phyloP scores from a whole-genome alignment of 2,113 vertebrate species.

The Crotalus tigris region DNA sequence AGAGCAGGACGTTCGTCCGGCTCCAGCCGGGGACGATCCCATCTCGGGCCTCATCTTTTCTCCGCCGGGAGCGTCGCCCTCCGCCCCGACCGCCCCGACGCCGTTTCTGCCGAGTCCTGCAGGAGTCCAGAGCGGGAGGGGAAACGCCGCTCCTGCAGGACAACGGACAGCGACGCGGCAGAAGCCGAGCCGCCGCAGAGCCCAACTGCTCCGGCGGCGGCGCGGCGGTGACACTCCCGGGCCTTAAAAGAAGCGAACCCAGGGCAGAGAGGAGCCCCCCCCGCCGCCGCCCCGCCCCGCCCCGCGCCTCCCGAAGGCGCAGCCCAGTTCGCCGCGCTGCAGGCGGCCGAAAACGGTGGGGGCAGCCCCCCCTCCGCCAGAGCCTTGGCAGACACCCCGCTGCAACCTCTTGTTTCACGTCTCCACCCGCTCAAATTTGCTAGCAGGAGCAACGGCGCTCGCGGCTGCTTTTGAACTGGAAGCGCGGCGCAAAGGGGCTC shows the following conservation, averaged over 20 bases:
- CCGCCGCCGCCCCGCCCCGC: too few relatives aligned
- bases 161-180: background rate
- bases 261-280: background rate
- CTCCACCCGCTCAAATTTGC: constrained; percentile 58
- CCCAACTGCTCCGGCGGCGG: background rate
- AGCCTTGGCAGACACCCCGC: background rate
- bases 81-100: background rate
- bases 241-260: background rate
- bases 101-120: background rate
- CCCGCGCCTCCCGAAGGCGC: background rate
- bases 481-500: background rate
- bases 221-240: background rate
- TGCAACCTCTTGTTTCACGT: constrained; percentile 53
- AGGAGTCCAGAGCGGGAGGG: background rate
- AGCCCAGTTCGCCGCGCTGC: background rate
- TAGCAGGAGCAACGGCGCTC: too few relatives aligned
- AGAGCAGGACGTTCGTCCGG: background rate
- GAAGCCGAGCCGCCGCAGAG: background rate
- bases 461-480: background rate
- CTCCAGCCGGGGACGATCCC: background rate
- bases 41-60: background rate
- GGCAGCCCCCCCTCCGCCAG: background rate
- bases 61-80: background rate
- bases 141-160: background rate
- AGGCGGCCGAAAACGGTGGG: too few relatives aligned